These are phyloP conservation scores for Passer montanus DNA, from an alignment of 2,113 vertebrate species.

Conservation along the genomic window DNA sequence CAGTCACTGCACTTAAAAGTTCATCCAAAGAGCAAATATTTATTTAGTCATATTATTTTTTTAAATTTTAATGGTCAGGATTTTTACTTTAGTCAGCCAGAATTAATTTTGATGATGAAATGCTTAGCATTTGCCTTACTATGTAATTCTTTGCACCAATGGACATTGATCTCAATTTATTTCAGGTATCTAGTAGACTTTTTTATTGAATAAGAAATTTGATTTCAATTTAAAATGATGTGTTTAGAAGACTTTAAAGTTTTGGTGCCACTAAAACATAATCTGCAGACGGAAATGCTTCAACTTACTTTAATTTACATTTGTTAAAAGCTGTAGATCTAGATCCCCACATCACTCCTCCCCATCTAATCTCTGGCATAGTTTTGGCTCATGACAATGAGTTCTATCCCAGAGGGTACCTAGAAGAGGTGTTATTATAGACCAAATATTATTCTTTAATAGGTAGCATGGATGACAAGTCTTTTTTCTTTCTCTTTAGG, in stretches of 20 bases:
- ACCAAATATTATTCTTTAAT: neutral
- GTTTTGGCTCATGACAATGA: neutral
- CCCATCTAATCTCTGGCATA: neutral
- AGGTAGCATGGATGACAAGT: neutral
- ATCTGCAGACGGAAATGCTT: neutral
- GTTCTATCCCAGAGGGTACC: neutral
- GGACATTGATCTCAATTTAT: neutral
- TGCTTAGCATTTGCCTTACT: neutral
- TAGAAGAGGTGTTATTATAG: neutral
- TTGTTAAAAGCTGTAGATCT: neutral
- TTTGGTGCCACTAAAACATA: neutral
- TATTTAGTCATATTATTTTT: neutral
- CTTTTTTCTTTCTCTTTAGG: accelerated
- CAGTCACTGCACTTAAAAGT: neutral
- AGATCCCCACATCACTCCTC: neutral
- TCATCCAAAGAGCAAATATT: neutral
- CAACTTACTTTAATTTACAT: neutral
- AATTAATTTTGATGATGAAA: neutral
- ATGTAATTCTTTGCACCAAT: neutral
- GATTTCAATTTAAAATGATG: neutral
- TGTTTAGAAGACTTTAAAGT: neutral
- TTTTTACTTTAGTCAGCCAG: neutral
- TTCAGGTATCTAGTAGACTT: neutral
- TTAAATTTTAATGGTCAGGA: neutral
- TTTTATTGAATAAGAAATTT: neutral